Conservation (phyloP, 2,797 vertebrate genomes). For the Halcyon chelicuti region DNA sequence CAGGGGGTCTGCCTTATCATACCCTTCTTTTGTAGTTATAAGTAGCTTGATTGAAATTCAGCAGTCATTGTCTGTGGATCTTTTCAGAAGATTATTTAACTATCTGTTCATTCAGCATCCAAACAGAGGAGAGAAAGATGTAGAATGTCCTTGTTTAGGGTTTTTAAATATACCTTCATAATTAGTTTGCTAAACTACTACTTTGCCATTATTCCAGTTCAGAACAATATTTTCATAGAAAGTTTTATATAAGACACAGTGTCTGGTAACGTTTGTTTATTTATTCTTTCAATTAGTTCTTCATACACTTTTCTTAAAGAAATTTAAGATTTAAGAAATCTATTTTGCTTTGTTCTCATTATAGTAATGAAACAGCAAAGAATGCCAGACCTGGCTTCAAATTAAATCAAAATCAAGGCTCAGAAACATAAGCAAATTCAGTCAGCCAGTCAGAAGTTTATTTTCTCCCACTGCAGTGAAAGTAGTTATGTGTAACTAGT, state of each 20-base stretch:
- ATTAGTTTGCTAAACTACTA: background rate
- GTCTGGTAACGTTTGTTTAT: background rate
- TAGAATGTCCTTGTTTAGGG: background rate
- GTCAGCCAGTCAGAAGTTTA: background rate
- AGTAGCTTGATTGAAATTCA: background rate
- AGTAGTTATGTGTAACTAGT: background rate
- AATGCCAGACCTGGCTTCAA: background rate
- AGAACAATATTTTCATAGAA: background rate
- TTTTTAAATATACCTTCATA: background rate
- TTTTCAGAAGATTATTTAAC: constrained; percentile 15
- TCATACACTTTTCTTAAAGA: background rate
- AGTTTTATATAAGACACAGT: background rate
- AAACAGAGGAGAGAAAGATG: background rate
- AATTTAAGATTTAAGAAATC: background rate
- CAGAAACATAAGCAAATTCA: background rate
- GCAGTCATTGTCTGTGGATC: background rate
- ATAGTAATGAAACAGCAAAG: background rate
- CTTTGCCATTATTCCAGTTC: background rate
- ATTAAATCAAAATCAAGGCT: background rate
- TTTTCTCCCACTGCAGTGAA: background rate
- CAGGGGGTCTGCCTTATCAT: background rate
- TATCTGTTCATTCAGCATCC: background rate
- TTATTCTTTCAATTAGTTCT: background rate
- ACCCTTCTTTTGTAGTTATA: background rate
- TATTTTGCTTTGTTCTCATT: background rate